Evolutionary conservation across 2,888 invertebrate genomes (phyloP).

Genomic region (Hirudinaria manillensis): DNA sequence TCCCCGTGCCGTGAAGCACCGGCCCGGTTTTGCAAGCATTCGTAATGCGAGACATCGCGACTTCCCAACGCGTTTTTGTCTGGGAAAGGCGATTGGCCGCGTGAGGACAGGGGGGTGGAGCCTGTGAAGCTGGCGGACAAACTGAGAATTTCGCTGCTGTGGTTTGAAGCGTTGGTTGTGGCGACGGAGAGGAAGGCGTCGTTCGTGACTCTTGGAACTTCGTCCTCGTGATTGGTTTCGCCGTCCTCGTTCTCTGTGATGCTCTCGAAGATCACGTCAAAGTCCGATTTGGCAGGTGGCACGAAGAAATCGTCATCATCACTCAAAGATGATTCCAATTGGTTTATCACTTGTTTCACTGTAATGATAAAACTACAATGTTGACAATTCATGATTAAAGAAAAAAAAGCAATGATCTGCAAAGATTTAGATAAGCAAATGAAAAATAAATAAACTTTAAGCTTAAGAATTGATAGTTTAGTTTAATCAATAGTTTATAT

Average conservation of each 20-base stretch:
- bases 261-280: conserved; percentile 7
- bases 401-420: too few species aligned
- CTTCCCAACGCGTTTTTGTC: not conserved
- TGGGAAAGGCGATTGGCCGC: not conserved
- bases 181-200: not conserved
- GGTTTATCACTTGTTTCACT: too few species aligned
- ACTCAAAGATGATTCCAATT: too few species aligned
- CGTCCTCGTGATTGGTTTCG: not conserved
- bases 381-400: too few species aligned
- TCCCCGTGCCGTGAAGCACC: not conserved
- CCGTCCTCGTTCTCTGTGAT: not conserved
- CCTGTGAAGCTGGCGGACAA: not conserved
- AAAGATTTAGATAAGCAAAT: too few species aligned
- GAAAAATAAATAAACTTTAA: too few species aligned
- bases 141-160: not conserved
- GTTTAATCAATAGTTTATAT: too few species aligned
- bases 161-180: not conserved
- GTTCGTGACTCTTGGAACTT: too few species aligned
- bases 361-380: too few species aligned
- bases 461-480: too few species aligned
- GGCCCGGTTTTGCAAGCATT: too few species aligned
- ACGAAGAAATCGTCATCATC: too few species aligned
- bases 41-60: not conserved
- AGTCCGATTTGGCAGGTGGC: not conserved
- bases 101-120: not conserved